phyloP scores from a whole-genome alignment of 2,797 vertebrate genomes.

The Pipistrellus pipistrellus region DNA sequence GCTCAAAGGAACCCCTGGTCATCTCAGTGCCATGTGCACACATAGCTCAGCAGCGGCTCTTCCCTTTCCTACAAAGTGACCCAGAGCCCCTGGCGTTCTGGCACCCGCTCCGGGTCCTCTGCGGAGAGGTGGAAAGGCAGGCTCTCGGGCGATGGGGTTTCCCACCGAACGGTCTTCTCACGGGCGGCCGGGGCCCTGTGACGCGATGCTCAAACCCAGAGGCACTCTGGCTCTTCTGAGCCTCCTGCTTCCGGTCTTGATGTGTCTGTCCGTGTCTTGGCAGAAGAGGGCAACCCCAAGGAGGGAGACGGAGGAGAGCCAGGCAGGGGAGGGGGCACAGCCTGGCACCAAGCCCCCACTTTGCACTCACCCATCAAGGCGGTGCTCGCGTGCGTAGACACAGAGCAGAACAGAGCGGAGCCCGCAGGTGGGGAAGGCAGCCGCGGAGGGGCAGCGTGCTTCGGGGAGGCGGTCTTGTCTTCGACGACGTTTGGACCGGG shows the following conservation, averaged over 20 bases:
- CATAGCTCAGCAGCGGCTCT: background rate
- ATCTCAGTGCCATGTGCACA: background rate
- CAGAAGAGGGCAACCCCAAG: background rate
- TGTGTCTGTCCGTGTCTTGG: background rate
- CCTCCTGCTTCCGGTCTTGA: background rate
- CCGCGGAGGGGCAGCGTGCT: background rate
- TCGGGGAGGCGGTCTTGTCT: slow-evolving; percentile 4
- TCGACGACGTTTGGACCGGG: background rate
- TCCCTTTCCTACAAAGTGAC: background rate
- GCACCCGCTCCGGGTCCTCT: rapidly evolving
- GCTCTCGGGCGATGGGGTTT: background rate
- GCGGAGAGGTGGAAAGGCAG: background rate
- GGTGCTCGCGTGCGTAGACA: rapidly evolving
- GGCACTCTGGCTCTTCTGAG: too few relatives aligned
- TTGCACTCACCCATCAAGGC: background rate
- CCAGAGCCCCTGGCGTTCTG: background rate
- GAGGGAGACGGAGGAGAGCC: rapidly evolving
- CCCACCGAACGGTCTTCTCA: background rate
- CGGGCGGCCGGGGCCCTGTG: background rate
- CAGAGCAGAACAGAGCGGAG: background rate
- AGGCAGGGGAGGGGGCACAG: rapidly evolving
- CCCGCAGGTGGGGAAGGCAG: background rate
- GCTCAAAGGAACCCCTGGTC: background rate
- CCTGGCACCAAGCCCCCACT: background rate
- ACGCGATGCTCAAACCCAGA: background rate